A percentile compares a stretch with the other conserved stretches of the same genome.
Evolutionary conservation across 2,113 vertebrate species (phyloP).

Genomic region (Empidonax traillii): DNA sequence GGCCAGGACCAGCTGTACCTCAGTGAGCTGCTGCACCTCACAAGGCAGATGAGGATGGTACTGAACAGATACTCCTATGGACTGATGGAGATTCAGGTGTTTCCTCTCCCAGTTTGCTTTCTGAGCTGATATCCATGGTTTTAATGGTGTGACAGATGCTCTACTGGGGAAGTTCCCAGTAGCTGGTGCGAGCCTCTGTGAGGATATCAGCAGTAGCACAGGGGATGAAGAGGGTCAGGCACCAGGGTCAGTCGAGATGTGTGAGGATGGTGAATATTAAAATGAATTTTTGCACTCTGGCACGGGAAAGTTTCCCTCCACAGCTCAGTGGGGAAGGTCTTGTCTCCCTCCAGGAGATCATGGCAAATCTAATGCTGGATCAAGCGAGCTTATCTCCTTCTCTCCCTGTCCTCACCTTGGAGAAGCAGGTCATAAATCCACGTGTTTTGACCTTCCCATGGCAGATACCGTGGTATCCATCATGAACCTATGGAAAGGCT

Average conservation of each 20-base stretch:
- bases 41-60: not conserved
- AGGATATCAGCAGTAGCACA: not conserved
- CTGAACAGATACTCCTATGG: not conserved
- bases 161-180: fast-evolving
- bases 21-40: fast-evolving
- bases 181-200: not conserved
- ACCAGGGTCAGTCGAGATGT: fast-evolving
- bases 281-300: not conserved
- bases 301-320: not conserved
- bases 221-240: not conserved
- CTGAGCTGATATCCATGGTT: not conserved
- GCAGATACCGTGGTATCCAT: not conserved
- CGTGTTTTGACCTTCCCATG: fast-evolving
- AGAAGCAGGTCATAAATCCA: not conserved
- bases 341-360: not conserved
- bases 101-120: not conserved
- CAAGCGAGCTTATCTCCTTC: not conserved
- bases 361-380: not conserved
- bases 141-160: not conserved
- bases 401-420: not conserved
- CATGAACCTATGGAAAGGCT: fast-evolving
- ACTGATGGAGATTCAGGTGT: fast-evolving
- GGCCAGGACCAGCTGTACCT: not conserved
- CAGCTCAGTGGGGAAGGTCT: not conserved
- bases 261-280: not conserved